A percentile compares a stretch with the other conserved stretches of the same genome.
Conservation (phyloP, 2,888 invertebrate species). For the Disparrhopalites patrizii region DNA sequence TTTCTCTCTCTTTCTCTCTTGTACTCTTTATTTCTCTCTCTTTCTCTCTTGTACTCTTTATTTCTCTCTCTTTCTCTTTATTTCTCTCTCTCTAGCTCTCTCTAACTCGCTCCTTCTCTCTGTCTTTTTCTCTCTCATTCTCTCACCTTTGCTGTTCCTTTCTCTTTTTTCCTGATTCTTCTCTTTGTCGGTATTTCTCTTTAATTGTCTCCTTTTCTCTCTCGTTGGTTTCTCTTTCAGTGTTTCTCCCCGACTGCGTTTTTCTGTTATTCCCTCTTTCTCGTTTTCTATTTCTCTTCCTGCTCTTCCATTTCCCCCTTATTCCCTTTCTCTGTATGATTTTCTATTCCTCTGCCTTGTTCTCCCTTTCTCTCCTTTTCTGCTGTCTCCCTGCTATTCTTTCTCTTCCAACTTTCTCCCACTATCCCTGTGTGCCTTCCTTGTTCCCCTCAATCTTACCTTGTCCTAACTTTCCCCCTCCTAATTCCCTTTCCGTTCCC, state of each 20-base stretch:
- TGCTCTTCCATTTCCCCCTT: too few relatives aligned
- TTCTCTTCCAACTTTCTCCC: neutral
- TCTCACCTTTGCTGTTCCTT: neutral
- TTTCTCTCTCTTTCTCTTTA: neutral
- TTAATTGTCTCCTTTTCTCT: constrained; percentile 8
- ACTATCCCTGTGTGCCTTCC: constrained; percentile 3
- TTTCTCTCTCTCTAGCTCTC: neutral
- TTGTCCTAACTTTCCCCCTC: neutral
- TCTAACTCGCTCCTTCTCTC: neutral
- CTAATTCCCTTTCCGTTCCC: neutral
- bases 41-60: too few relatives aligned
- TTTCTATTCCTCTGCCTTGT: constrained; percentile 7
- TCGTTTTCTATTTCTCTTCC: neutral
- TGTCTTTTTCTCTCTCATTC: neutral
- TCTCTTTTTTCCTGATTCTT: too few relatives aligned
- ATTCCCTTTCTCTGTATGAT: neutral
- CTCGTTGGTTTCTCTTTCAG: constrained; percentile 3
- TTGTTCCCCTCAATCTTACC: neutral
- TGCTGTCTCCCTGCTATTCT: neutral
- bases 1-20: constrained; percentile 8
- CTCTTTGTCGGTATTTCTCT: neutral
- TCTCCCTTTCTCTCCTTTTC: constrained; percentile 9
- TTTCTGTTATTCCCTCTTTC: neutral
- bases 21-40: neutral
- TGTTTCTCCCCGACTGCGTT: neutral